Conservation (phyloP, 2,888 invertebrate genomes). For the Tipula helvola region DNA sequence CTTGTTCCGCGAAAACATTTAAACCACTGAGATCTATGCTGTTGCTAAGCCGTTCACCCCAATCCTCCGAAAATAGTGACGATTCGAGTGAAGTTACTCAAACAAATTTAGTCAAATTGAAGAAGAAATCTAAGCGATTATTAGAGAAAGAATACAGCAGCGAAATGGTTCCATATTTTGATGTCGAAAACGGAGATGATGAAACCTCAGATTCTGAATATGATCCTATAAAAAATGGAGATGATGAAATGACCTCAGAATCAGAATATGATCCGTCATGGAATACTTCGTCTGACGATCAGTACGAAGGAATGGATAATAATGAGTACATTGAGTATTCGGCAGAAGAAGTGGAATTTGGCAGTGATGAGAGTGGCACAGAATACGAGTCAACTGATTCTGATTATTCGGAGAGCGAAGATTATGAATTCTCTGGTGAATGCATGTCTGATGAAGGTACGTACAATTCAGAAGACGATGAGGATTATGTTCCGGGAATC, state of each 20-base stretch:
- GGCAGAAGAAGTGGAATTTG: not conserved
- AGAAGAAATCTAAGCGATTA: not conserved
- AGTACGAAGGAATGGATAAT: not conserved
- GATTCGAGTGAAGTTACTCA: not conserved
- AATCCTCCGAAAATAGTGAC: not conserved
- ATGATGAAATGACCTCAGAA: not conserved
- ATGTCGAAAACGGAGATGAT: not conserved
- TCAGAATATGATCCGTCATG: not conserved
- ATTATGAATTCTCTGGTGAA: not conserved
- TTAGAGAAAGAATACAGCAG: not conserved
- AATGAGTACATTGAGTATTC: not conserved
- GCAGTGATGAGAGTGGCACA: not conserved
- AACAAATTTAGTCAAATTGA: not conserved
- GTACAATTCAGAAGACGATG: not conserved
- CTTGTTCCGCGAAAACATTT: not conserved
- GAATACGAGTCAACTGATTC: not conserved
- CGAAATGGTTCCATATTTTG: not conserved
- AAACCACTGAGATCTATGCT: not conserved
- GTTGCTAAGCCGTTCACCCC: not conserved
- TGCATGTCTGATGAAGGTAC: not conserved
- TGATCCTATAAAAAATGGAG: not conserved
- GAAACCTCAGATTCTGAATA: not conserved
- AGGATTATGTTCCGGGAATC: not conserved
- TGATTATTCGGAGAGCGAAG: not conserved
- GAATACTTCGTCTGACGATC: not conserved